Evolutionary conservation across 2,888 invertebrate species (phyloP), one percentile per base, ranked within the genome.

Genomic region (Elysia crispata): DNA sequence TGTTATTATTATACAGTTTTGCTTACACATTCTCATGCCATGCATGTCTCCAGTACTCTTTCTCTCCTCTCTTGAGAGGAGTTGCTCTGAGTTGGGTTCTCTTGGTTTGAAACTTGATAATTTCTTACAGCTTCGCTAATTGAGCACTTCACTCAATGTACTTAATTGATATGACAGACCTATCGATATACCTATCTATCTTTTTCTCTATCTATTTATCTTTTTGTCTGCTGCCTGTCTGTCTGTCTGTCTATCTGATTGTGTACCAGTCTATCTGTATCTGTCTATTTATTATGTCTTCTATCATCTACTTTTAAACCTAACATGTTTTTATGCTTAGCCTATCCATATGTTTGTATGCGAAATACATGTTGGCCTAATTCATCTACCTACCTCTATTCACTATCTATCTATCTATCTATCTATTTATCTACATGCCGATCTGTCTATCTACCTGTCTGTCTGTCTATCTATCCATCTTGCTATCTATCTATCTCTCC

Each of bases 211-310:
- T 74, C 30, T 79, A 66, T 66, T 57, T 66, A 73, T 50, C n/a
- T 78, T n/a, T 64, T 54, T n/a, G n/a, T n/a, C n/a, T n/a, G n/a
- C n/a, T 74, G 57, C 41, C 28, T 73, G n/a, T 77, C 18, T 77
- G 64, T 74, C 54, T 74, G 62, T 74, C 20, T 74, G 31, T 73
- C 25, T 74, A 73, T 72, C 20, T 41, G 25, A 66, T 18, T 81
- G 23, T 77, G n/a, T 77, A 33, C 67, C 28, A 67, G 50, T 78
- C 25, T 78, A 28, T 72, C 33, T n/a, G n/a, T 73, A 74, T 77
- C 25, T 64, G 49, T 64, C 25, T 64, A 33, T 77, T 8, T 41
- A 49, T 54, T 1, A n/a, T 50, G 73, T 18, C 49, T 31, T 74
- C 23, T n/a, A 41, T 50, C n/a, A n/a, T n/a, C n/a, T n/a, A n/a